Evolutionary conservation across 2,113 vertebrate genomes (phyloP), one percentile per base, ranked within the genome.

Genomic region (Acanthisitta chloris): DNA sequence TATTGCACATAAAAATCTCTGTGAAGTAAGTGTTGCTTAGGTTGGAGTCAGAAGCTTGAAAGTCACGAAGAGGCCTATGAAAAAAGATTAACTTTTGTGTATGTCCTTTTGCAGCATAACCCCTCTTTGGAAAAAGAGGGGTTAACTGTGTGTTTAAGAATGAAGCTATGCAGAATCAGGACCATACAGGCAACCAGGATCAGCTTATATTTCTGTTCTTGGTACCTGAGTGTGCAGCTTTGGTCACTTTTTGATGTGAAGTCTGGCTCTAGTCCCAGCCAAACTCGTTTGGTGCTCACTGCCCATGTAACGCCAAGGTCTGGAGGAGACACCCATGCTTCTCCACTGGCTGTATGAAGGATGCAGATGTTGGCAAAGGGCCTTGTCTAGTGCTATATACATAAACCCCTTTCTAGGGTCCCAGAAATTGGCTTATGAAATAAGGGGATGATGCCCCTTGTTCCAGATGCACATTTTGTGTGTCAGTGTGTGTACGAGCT

Each of bases 271-370:
- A 9, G 34, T 81, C 46, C 33, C n/a, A 58, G 33, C 29, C 46
- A 79, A 84, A 71, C 21, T 18, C 9, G 12, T 17, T 4, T 0
- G 0, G 10, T 62, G 29, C 33, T 38, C 17, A 24, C 1, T 1
- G 21, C 33, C 26, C 46, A 26, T 2, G 1, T 24, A 40, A 52
- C 59, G 29, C 29, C 31, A 15, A 26, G 19, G 17, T 28, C 57
- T 81, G 46, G 64, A 71, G 67, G 28, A 80, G 45, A 48, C 18
- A 31, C 14, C 5, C 0, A 0, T 43, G 21, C 17, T 48, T 84
- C 26, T 78, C 33, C 74, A 28, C 14, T 12, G 64, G 15, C 17
- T 82, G 3, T 67, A 10, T 72, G 31, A 26, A 72, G 64, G 67
- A 51, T 0, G 1, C 12, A 52, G 52, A 42, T 5, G 2, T 38